Evolutionary conservation across 2,888 invertebrate genomes (phyloP).

Genomic region (Rambutsinella grinnellia): DNA sequence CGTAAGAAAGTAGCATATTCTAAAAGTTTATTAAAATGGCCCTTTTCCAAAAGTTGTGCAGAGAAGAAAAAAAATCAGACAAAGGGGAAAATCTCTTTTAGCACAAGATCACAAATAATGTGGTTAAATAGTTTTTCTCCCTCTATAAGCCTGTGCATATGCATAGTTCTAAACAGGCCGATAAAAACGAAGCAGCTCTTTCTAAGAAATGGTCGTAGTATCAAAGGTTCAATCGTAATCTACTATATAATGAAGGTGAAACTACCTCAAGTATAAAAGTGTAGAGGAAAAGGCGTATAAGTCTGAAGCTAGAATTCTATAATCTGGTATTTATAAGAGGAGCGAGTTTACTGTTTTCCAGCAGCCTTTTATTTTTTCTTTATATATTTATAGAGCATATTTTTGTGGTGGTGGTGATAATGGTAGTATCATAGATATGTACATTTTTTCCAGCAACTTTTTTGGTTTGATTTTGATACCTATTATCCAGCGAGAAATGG

Average conservation of each 20-base stretch:
- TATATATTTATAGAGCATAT: too few relatives aligned
- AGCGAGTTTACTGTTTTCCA: too few relatives aligned
- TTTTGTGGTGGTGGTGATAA: background rate
- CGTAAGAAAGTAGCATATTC: slow-evolving; percentile 35
- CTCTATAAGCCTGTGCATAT: slow-evolving; percentile 14
- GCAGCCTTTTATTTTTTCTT: slow-evolving; percentile 10
- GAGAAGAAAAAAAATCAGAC: slow-evolving; percentile 53
- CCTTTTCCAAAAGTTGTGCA: slow-evolving; percentile 54
- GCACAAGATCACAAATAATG: slow-evolving; percentile 29
- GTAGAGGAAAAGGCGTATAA: slow-evolving; percentile 28
- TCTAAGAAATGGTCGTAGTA: slow-evolving; percentile 54
- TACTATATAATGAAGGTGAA: slow-evolving; percentile 56
- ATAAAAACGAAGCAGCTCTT: slow-evolving; percentile 51
- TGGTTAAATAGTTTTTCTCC: slow-evolving; percentile 44
- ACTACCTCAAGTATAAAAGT: slow-evolving; percentile 35
- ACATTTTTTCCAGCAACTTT: background rate
- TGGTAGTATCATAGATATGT: background rate
- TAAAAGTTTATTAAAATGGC: slow-evolving; percentile 57
- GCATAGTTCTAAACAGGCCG: slow-evolving; percentile 40
- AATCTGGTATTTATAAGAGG: too few relatives aligned
- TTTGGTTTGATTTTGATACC: background rate
- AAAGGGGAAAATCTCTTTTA: slow-evolving; percentile 44
- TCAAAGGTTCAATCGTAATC: slow-evolving; percentile 57
- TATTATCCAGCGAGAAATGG: slow-evolving; percentile 9
- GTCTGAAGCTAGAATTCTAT: too few relatives aligned